Conservation (phyloP, 2,888 invertebrate species). For the Morpho deidamia region DNA sequence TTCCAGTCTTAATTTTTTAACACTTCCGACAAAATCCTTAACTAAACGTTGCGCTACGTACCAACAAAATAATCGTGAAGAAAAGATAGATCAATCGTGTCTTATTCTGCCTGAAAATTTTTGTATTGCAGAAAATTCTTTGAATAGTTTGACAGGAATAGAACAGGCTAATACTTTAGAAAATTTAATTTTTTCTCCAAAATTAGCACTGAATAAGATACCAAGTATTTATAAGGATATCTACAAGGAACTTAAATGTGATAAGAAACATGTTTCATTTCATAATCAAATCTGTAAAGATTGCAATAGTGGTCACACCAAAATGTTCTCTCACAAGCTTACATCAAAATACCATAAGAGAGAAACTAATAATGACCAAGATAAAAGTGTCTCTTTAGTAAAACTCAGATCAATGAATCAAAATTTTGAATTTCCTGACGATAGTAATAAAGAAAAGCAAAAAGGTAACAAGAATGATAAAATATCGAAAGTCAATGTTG, state of each 20-base stretch:
- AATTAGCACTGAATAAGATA: neutral
- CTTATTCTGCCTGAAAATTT: neutral
- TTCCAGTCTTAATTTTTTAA: conserved; percentile 43
- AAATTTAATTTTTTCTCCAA: neutral
- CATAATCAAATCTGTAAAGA: neutral
- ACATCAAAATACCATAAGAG: neutral
- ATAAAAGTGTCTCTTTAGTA: conserved; percentile 25
- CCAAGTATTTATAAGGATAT: conserved; percentile 13
- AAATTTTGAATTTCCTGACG: conserved; percentile 12
- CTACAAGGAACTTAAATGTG: neutral
- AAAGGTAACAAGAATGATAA: conserved; percentile 14
- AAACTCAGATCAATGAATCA: conserved; percentile 29
- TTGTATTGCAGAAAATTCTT: neutral
- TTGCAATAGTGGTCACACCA: too few relatives aligned
- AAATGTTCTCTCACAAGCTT: too few relatives aligned
- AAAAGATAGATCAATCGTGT: neutral
- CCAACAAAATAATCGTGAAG: conserved; percentile 1
- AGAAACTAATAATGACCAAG: conserved; percentile 16
- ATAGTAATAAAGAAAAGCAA: conserved; percentile 11
- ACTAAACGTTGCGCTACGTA: conserved; percentile 38
- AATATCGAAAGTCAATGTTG: neutral
- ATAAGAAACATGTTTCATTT: neutral
- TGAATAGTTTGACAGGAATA: neutral
- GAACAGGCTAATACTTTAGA: neutral
- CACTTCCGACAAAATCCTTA: conserved; percentile 45